Evolutionary conservation across 2,888 invertebrate genomes (phyloP), one percentile per base, ranked within the genome.

Genomic region (Tricholauxania praeusta): DNA sequence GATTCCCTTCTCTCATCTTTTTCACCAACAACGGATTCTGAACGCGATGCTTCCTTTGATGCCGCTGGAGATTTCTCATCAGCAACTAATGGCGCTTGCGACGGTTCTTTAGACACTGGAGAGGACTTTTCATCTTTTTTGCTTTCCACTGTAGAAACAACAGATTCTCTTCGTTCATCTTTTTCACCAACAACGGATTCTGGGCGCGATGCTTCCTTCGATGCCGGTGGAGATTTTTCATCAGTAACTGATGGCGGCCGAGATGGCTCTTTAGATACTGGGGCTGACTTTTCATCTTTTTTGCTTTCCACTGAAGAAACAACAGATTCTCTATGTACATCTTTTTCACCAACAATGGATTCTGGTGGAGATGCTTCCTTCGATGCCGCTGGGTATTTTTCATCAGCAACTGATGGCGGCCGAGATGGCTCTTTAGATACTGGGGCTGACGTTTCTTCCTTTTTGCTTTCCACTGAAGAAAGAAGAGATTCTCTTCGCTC

Each of bases 11-110:
- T 39, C 6, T 69, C 72, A 12, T 67, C 67, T 55, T 12, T 14
- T 51, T 64, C 64, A 7, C 28, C 66, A 15, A 53, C n/a, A 49
- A 62, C 76, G 2, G 78, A 75, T 6, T 73, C 75, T 64, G 73
- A 77, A 47, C 80, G 70, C 0, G 80, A 81, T 17, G 74, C 15
- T 68, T 79, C 79, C 32, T 78, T 77, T 0, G 78, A 79, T 32
- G 53, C 76, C 1, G 67, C 72, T 2, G 78, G 74, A 0, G 79
- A 74, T 66, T 76, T 75, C 10, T 72, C 63, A 10, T 75, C 77
- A 5, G 62, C 74, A 1, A 72, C 75, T 1, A 86, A 83, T 3
- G 76, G 74, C 1, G 84, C 85, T 39, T 85, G 83, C 0, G 87
- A 83, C 7, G 69, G 39, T 17, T 79, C 77, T 47, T 78, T 77